Base-by-base conservation (phyloP, 2,888 invertebrate species). In the Ptychoptera contaminata region DNA sequence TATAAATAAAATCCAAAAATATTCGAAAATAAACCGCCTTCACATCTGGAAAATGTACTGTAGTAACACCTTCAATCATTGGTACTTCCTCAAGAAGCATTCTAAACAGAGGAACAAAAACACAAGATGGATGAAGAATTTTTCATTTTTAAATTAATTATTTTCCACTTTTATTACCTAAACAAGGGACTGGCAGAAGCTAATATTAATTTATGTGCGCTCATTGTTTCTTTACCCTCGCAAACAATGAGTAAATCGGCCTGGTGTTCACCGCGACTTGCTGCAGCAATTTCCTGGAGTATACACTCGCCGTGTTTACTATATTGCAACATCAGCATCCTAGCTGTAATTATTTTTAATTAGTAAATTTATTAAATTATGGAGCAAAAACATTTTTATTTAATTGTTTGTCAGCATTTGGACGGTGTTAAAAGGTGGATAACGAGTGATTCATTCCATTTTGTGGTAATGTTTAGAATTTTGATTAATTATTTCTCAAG, bases 301-400 rank as follows among this genome's bases (percentile, higher is more conserved):
- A 88, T 82, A 70, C 86, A 86, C 71, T 85, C 85, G 74, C 84
- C 85, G 75, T 87, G 87, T 74, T 87, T 87, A 73, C 86, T 86
- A 72, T 88, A 87, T 71, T 87, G 86, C 71, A 88, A 79, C 65
- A 87, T 87, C 72, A 88, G 77, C 74, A 86, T 66, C 58, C 63
- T 65, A 59, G 62, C 60, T 66, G 48, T 7, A 57, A 58, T n/a
- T n/a, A n/a, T n/a, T n/a, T n/a, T n/a, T n/a, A n/a, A n/a, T n/a
- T n/a, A n/a, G n/a, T n/a, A n/a, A n/a, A n/a, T n/a, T n/a, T n/a
- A n/a, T n/a, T n/a, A n/a, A n/a, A n/a, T n/a, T n/a, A n/a, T n/a
- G n/a, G n/a, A n/a, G n/a, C n/a, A n/a, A n/a, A n/a, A n/a, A n/a
- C n/a, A n/a, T n/a, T n/a, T n/a, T n/a, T n/a, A n/a, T n/a, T n/a